phyloP scores from a whole-genome alignment of 2,888 invertebrate genomes.

The Zelleria hepariella region DNA sequence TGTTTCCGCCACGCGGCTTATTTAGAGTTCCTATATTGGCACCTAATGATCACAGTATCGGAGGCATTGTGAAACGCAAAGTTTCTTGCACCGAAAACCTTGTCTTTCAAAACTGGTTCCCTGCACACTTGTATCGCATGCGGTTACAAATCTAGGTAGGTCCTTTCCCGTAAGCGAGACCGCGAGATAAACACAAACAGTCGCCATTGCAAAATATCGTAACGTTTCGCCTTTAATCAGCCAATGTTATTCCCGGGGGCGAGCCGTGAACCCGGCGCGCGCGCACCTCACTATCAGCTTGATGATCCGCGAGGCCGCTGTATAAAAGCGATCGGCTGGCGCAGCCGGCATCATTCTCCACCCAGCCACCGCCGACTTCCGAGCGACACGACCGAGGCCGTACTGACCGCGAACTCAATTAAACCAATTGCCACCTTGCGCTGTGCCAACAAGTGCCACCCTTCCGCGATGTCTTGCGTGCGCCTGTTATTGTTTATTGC shows the following conservation, averaged over 20 bases:
- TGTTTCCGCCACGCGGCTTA: neutral
- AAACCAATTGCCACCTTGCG: slow-evolving; percentile 47
- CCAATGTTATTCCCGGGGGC: slow-evolving; percentile 57
- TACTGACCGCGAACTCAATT: slow-evolving; percentile 59
- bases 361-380: slow-evolving; percentile 50
- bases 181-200: no score
- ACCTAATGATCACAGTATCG: neutral
- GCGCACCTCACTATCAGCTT: slow-evolving; percentile 46
- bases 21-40: no score
- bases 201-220: slow-evolving; percentile 32
- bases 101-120: neutral
- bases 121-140: neutral
- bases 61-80: neutral
- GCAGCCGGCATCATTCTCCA: slow-evolving; percentile 66
- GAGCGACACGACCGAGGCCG: slow-evolving; percentile 42
- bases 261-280: slow-evolving; percentile 59
- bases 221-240: slow-evolving; percentile 34
- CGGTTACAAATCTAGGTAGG: neutral
- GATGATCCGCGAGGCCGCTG: slow-evolving; percentile 67
- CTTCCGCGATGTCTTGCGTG: slow-evolving; percentile 57
- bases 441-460: slow-evolving; percentile 17
- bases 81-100: neutral
- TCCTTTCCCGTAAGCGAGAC: neutral
- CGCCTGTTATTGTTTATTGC: slow-evolving; percentile 28
- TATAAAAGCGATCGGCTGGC: slow-evolving; percentile 58